Conservation (phyloP, 1,140 invertebrate genomes). For the Euura saliciscinereae region DNA sequence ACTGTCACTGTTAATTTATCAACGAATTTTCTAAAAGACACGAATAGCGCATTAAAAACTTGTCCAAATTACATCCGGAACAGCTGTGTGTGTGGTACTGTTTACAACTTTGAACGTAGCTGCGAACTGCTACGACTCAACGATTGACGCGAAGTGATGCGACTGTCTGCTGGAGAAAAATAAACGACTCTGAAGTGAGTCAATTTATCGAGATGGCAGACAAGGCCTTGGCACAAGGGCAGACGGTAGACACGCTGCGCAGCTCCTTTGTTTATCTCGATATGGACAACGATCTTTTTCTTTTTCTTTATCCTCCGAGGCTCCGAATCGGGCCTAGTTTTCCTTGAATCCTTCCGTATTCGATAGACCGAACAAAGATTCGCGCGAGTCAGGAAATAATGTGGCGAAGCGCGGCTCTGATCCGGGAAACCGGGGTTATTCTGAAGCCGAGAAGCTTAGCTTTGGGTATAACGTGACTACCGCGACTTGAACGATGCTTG, state of each 20-base stretch:
- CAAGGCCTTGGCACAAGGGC: too few species aligned
- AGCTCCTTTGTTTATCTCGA: not conserved
- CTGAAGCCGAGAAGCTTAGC: not conserved
- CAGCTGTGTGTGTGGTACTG: conserved; percentile 9
- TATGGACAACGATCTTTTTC: too few species aligned
- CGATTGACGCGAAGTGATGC: not conserved
- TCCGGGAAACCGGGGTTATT: not conserved
- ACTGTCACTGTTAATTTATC: not conserved
- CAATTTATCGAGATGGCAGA: not conserved
- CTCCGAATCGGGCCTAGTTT: too few species aligned
- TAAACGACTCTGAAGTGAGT: not conserved
- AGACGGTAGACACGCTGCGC: not conserved
- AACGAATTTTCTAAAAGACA: not conserved
- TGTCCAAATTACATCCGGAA: conserved; percentile 10
- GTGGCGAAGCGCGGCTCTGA: not conserved
- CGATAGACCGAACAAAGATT: too few species aligned
- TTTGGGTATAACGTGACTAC: not conserved
- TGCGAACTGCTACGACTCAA: not conserved
- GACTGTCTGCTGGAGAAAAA: not conserved
- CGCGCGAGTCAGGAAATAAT: too few species aligned
- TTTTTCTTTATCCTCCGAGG: too few species aligned
- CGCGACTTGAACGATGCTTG: too few species aligned
- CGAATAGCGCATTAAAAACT: not conserved
- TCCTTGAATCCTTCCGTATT: too few species aligned
- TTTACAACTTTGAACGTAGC: conserved; percentile 12